Base-by-base conservation (phyloP, 2,888 invertebrate genomes). In the Lithosia quadra region DNA sequence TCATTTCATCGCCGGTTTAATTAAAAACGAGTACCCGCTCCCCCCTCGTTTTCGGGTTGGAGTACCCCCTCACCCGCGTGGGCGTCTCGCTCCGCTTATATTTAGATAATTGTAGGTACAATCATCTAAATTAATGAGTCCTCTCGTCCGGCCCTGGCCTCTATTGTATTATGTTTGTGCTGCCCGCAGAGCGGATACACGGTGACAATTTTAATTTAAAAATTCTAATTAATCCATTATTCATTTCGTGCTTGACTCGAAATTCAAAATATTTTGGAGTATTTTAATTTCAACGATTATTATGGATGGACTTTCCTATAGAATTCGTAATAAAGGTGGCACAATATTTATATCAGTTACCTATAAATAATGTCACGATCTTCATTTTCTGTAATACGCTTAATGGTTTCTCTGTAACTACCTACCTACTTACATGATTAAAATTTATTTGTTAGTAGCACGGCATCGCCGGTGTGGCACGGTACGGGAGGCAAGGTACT, bases 31-130 rank as follows among this genome's bases (percentile, higher is more conserved):
- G 95, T 95, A 94, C 92, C 93, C 93, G 89, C 89, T 85, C 93
- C 92, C 91, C 92, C 92, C 91, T 88, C 90, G 90, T 89, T 92
- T 94, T 92, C 91, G 94, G 93, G 93, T 91, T 91, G 91, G 89
- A 88, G 90, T 90, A 87, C 91, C 91, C 93, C 92, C 91, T 86
- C 86, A 88, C 87, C 88, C 90, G 88, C 90, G 89, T 88, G 91
- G 92, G 90, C 91, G 93, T 91, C 92, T 92, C 94, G 91, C 92
- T 92, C 88, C 92, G 94, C 93, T 95, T 95, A 95, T 94, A 94
- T 95, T 95, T 95, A 95, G 95, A 95, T 95, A 95, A 95, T 95
- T 95, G 95, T n/a, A n/a, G n/a, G n/a, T 95, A 95, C 95, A 95
- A 95, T 95, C 95, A 94, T 95, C 95, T 95, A 95, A 95, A 95